Evolutionary conservation across 2,888 invertebrate genomes (phyloP).

Genomic region (Mythimna pallens): DNA sequence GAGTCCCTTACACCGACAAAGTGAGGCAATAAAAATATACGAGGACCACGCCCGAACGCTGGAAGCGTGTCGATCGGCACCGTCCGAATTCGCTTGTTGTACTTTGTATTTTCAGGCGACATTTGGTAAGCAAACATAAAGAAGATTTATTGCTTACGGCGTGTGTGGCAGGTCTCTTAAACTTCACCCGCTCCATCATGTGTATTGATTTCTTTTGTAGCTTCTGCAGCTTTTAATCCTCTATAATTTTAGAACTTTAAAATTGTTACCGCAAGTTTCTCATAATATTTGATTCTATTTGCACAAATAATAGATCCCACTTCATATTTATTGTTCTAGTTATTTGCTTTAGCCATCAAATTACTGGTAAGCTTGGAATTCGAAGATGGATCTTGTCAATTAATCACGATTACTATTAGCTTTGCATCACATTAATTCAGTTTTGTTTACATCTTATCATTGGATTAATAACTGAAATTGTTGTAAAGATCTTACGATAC

Average conservation of each 20-base stretch:
- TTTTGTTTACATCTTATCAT: conserved; percentile 22
- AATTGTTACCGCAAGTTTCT: conserved; percentile 28
- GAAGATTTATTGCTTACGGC: conserved; percentile 84
- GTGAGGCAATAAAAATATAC: conserved; percentile 82
- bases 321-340: not conserved
- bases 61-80: conserved; percentile 79
- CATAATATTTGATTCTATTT: conserved; percentile 7
- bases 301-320: not conserved
- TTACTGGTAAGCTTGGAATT: not conserved
- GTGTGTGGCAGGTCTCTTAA: conserved; percentile 80
- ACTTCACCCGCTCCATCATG: conserved; percentile 70
- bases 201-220: conserved; percentile 70
- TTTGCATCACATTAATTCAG: not conserved
- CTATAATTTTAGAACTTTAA: conserved; percentile 31
- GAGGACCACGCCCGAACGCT: conserved; percentile 79
- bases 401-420: not conserved
- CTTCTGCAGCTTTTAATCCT: conserved; percentile 52
- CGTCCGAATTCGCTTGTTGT: conserved; percentile 79
- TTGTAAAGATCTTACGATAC: conserved; percentile 30
- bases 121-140: conserved; percentile 86
- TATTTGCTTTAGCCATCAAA: conserved; percentile 1
- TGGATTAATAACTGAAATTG: not conserved
- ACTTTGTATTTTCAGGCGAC: conserved; percentile 78
- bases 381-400: conserved; percentile 8
- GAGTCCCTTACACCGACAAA: conserved; percentile 77